phyloP scores from a whole-genome alignment of 2,888 invertebrate genomes.

The Eristalis arbustorum region DNA sequence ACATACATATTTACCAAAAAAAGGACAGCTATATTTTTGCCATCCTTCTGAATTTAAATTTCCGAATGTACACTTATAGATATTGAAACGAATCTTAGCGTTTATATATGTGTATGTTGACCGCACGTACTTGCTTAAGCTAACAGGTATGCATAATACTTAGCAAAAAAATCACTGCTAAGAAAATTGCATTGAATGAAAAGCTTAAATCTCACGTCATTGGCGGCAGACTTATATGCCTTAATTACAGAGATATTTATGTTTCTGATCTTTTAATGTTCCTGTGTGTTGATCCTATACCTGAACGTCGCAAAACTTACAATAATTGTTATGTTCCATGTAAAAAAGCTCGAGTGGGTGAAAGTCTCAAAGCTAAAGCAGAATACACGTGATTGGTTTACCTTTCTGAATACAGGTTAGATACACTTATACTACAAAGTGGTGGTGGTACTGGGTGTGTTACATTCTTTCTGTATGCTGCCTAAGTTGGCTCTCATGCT shows the following conservation, averaged over 20 bases:
- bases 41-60: no score
- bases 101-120: no score
- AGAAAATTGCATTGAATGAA: background rate
- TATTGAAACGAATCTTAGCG: no score
- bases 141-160: background rate
- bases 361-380: constrained; percentile 59
- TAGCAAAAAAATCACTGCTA: background rate
- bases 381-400: constrained; percentile 21
- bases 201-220: background rate
- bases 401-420: constrained; percentile 55
- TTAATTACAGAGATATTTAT: background rate
- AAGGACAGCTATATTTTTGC: no score
- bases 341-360: constrained; percentile 64
- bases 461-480: constrained; percentile 41
- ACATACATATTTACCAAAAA: no score
- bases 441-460: constrained; percentile 63
- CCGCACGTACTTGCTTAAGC: no score
- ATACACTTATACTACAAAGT: constrained; percentile 34
- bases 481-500: constrained; percentile 41
- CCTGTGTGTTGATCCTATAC: background rate
- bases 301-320: constrained; percentile 17
- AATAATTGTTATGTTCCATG: constrained; percentile 29
- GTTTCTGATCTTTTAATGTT: background rate
- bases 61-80: no score
- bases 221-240: background rate